Percentiles rank a stretch among this genome's conserved stretches.
phyloP scores from a whole-genome alignment of 2,888 invertebrate genomes.

The Drosophila leonis region DNA sequence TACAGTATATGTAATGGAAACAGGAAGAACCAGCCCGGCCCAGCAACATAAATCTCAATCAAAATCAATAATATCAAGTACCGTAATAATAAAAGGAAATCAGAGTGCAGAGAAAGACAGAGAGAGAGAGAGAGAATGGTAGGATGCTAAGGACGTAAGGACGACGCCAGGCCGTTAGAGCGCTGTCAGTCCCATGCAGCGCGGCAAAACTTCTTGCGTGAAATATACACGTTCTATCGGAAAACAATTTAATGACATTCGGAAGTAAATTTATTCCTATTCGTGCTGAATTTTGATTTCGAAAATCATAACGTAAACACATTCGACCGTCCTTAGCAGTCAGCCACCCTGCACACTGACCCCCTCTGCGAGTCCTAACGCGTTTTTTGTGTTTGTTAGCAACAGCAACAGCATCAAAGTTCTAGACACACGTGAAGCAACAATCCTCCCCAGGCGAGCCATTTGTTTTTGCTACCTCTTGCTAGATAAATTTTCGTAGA shows the following conservation, averaged over 20 bases:
- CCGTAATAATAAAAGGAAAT: constrained; percentile 75
- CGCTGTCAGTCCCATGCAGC: constrained; percentile 33
- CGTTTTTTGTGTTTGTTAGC: constrained; percentile 61
- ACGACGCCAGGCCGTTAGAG: constrained; percentile 12
- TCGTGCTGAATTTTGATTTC: constrained; percentile 84
- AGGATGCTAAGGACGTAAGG: constrained; percentile 32
- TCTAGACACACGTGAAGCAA: constrained; percentile 50
- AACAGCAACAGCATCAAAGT: constrained; percentile 39
- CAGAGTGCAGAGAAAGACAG: constrained; percentile 47
- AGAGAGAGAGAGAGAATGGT: constrained; percentile 25
- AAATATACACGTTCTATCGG: constrained; percentile 83
- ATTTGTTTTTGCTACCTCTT: constrained; percentile 70
- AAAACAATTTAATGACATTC: constrained; percentile 85
- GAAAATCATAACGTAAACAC: constrained; percentile 81
- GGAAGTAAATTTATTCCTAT: constrained; percentile 83
- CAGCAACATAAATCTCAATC: constrained; percentile 79
- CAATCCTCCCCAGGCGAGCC: constrained; percentile 71
- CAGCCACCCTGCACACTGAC: constrained; percentile 7
- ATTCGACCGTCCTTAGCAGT: constrained; percentile 56
- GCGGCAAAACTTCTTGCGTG: constrained; percentile 69
- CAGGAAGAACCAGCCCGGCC: constrained; percentile 33
- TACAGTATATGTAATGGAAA: constrained; percentile 36
- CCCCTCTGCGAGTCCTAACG: neutral
- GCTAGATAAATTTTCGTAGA: constrained; percentile 74
- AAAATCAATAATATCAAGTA: constrained; percentile 82